Conservation (phyloP, 2,113 vertebrate genomes). For the Arizona elegans region DNA sequence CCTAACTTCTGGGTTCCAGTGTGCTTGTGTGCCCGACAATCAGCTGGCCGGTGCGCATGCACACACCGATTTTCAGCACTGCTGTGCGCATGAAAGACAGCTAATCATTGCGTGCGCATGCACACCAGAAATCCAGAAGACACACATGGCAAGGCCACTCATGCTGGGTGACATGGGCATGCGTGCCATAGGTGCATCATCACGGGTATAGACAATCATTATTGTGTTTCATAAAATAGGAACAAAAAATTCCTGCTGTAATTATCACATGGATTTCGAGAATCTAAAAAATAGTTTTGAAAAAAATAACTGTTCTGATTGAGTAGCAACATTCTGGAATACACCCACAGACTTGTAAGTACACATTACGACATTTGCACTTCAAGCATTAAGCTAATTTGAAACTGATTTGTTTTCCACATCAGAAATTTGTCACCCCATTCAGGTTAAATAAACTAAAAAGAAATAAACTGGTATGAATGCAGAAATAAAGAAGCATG, state of each 20-base stretch:
- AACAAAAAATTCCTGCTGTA: neutral
- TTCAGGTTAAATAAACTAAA: neutral
- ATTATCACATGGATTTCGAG: neutral
- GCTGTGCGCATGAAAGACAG: too few species aligned
- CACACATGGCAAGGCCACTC: too few species aligned
- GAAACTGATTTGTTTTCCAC: neutral
- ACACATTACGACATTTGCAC: neutral
- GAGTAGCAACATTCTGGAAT: neutral
- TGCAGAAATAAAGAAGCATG: neutral
- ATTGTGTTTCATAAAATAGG: neutral
- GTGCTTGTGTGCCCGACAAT: too few species aligned
- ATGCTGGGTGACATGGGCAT: too few species aligned
- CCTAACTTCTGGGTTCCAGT: too few species aligned
- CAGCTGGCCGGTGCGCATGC: too few species aligned
- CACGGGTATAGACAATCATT: neutral
- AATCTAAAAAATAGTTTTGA: neutral
- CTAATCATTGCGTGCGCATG: too few species aligned
- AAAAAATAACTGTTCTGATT: neutral
- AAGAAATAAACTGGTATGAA: neutral
- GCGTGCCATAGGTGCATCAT: too few species aligned
- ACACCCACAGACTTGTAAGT: neutral
- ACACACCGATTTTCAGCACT: too few species aligned
- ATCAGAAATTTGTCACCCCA: neutral
- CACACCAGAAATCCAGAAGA: too few species aligned
- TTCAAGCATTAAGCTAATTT: neutral